Evolutionary conservation across 1,140 invertebrate species (phyloP).

Genomic region (Plectus sambesii): DNA sequence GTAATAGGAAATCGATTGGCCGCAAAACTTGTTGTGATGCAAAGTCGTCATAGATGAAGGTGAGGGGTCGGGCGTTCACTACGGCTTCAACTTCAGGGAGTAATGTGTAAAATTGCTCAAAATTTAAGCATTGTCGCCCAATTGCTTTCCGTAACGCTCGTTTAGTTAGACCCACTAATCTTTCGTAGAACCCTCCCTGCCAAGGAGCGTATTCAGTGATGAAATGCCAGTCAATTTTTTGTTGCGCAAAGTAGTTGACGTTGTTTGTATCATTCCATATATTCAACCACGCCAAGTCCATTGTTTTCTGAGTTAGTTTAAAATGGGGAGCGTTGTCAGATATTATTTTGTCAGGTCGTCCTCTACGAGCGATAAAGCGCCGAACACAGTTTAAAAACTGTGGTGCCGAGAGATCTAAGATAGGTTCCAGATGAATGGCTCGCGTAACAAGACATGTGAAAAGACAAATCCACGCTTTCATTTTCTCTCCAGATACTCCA

Average conservation of each 20-base stretch:
- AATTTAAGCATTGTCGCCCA: constrained; percentile 19
- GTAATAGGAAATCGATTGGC: no score
- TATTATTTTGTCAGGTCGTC: constrained; percentile 32
- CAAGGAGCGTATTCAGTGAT: constrained; percentile 45
- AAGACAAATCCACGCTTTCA: constrained; percentile 46
- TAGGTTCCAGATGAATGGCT: constrained; percentile 48
- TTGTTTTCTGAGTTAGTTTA: constrained; percentile 34
- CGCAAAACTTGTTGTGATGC: no score
- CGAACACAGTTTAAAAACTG: constrained; percentile 32
- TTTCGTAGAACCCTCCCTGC: constrained; percentile 48
- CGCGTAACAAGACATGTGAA: constrained; percentile 47
- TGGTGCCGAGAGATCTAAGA: constrained; percentile 35
- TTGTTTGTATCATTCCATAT: no score
- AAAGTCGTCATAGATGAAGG: no score
- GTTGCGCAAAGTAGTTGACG: constrained; percentile 2
- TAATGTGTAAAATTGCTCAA: constrained; percentile 31
- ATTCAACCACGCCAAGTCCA: no score
- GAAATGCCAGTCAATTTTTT: constrained; percentile 42
- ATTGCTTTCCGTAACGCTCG: constrained; percentile 38
- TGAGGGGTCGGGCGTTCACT: constrained; percentile 28
- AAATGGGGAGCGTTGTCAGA: constrained; percentile 47
- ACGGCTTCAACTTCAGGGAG: constrained; percentile 27
- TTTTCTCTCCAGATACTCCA: no score
- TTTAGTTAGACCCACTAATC: constrained; percentile 42
- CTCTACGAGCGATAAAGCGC: constrained; percentile 42